Base-by-base conservation (phyloP, 2,888 invertebrate species). In the Apotomis betuletana region DNA sequence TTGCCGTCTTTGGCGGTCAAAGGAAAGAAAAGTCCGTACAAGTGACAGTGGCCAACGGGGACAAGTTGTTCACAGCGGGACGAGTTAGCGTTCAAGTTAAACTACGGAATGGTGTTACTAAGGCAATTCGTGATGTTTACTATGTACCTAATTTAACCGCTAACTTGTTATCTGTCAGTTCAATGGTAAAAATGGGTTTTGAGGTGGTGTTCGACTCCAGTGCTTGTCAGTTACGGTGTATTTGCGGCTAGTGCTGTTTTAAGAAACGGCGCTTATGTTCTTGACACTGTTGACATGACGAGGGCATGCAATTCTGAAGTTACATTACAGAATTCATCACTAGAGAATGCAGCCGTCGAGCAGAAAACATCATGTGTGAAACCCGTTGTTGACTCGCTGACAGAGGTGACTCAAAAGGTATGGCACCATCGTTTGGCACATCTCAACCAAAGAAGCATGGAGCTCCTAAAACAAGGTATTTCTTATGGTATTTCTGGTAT, bases 391-490 rank as follows among this genome's bases (percentile, higher is more conserved):
- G 15, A 15, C 15, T 15, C 15, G 15, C 15, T 15, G 15, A 15
- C 15, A 15, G 15, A 41, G n/a, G 58, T 1, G 9, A 58, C 10
- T 9, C 5, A 59, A 44, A 13, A 59, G 44, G n/a, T 59, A 8
- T 59, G 59, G 59, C n/a, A n/a, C n/a, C n/a, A n/a, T n/a, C n/a
- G n/a, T n/a, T n/a, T n/a, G n/a, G n/a, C 44, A 13, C 59, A 59
- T 13, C 59, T 59, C 1, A 59, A 59, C 44, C 5, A 13, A n/a
- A 44, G 59, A 44, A 59, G 59, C 12, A 59, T 59, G 59, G 59
- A 59, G 13, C 44, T 59, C 3, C 15, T 60, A 3, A 46, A 15
- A 4, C 5, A 58, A 58, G 57, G 38, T 58, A 36, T 10, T 3
- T 0, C 2, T 41, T 41, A 4, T 41, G 41, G 41, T 5, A 41